Base-by-base conservation (phyloP, 2,797 vertebrate genomes). In the Tadarida brasiliensis region DNA sequence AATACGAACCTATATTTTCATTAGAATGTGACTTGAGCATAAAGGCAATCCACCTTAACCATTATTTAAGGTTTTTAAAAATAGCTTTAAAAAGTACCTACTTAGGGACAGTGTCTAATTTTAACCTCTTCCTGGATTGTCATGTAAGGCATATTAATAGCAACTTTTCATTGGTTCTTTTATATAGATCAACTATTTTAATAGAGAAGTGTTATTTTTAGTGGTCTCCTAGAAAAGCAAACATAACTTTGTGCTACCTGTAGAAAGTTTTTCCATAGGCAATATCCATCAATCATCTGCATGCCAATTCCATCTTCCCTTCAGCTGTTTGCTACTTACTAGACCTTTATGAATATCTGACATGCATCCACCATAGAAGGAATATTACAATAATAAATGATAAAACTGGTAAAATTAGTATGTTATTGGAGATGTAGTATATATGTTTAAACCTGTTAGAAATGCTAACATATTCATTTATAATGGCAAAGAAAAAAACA, bases 401-500 rank as follows among this genome's bases (percentile, higher is more conserved):
- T 26, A 49, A 56, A 93, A 22, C 26, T 63, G 24, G 33, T 84
- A 57, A 84, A 74, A 54, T 56, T 96, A 33, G 56, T 86, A 63
- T 28, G 33, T 76, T 78, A 7, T 35, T 65, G 77, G 57, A 81
- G 33, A 87, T 17, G n/a, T 1, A 67, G 77, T 14, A 87, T 76
- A 93, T 90, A 67, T 89, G 63, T 74, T 30, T 73, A 80, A 74
- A 22, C 63, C 11, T 44, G 63, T 49, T 33, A 78, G 89, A 44
- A 54, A 59, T 33, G 87, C 51, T 63, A 91, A 61, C 63, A 26
- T 28, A 74, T 77, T n/a, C 56, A 68, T 91, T 82, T 92, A 87
- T 74, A 94, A 87, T 56, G 30, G 33, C 70, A 88, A 83, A 87
- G 80, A 63, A 92, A 93, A 87, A 90, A 85, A 11, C 16, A 87